Evolutionary conservation across 2,113 vertebrate species (phyloP).

Genomic region (Piaya cayana): DNA sequence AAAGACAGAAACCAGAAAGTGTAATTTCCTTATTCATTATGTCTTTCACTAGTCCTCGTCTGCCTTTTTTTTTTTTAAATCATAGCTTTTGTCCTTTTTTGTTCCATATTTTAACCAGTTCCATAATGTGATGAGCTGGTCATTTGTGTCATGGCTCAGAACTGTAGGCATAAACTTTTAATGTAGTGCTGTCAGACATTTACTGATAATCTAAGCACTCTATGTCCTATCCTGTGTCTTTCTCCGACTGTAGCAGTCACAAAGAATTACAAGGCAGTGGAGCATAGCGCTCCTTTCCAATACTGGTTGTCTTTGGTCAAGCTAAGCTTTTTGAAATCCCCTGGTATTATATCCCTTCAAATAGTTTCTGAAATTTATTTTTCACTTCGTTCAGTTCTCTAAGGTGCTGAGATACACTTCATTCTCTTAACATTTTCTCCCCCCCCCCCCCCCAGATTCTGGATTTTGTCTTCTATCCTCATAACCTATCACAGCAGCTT

Average conservation of each 20-base stretch:
- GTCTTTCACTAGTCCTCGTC: not conserved
- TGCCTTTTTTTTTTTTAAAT: not conserved
- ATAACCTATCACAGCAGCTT: not conserved
- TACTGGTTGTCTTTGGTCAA: constrained; percentile 25
- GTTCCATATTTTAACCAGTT: constrained; percentile 43
- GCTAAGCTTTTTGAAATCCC: not conserved
- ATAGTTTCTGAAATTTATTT: not conserved
- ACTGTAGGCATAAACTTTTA: constrained; percentile 19
- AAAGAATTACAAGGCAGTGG: not conserved
- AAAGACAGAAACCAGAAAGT: not conserved
- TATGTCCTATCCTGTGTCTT: not conserved
- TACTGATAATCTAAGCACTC: constrained; percentile 20
- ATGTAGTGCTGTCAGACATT: constrained; percentile 14
- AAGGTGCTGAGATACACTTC: not conserved
- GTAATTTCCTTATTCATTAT: not conserved
- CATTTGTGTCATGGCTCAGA: constrained; percentile 53
- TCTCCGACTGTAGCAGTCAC: not conserved
- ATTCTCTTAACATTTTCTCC: not conserved
- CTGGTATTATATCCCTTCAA: not conserved
- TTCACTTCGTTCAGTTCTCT: not conserved
- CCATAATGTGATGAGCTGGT: constrained; percentile 37
- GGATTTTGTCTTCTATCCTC: not conserved
- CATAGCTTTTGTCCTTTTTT: not conserved
- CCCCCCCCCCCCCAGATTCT: not conserved
- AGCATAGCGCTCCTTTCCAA: not conserved